These are phyloP conservation scores for Stegastes partitus DNA, from an alignment of 2,113 vertebrate genomes.

Conservation along the genomic window DNA sequence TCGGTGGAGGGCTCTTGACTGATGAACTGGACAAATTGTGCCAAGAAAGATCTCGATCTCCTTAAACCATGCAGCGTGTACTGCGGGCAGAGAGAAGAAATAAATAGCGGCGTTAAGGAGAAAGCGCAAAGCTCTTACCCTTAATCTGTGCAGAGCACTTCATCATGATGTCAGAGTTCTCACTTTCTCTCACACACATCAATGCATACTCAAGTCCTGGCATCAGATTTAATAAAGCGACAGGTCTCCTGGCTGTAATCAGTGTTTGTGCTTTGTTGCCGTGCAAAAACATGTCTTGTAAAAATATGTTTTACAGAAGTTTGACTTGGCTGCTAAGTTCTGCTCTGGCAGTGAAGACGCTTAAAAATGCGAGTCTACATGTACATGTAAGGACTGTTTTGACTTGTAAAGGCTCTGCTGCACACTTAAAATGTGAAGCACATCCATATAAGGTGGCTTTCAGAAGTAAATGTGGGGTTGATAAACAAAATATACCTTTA, in stretches of 20 bases:
- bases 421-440: conserved; percentile 30
- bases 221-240: conserved; percentile 32
- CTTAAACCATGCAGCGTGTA: neutral
- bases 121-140: neutral
- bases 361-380: conserved; percentile 13
- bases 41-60: conserved; percentile 21
- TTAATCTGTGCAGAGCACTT: conserved; percentile 4
- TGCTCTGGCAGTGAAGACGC: conserved; percentile 42
- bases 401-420: conserved; percentile 13
- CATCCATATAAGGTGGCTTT: conserved; percentile 60
- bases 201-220: conserved; percentile 18
- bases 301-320: conserved; percentile 40
- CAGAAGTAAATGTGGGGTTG: neutral
- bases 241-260: conserved; percentile 35
- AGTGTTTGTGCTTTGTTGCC: conserved; percentile 34
- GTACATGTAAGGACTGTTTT: conserved; percentile 52
- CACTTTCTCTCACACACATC: conserved; percentile 7
- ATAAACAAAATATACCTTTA: conserved; percentile 20
- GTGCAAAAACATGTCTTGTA: conserved; percentile 16
- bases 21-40: neutral
- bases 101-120: neutral
- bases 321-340: conserved; percentile 43
- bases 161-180: conserved; percentile 19
- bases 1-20: conserved; percentile 3
- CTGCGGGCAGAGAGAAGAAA: neutral